Evolutionary conservation across 2,113 vertebrate species (phyloP), one percentile per base, ranked within the genome.

Genomic region (Scatophagus argus): DNA sequence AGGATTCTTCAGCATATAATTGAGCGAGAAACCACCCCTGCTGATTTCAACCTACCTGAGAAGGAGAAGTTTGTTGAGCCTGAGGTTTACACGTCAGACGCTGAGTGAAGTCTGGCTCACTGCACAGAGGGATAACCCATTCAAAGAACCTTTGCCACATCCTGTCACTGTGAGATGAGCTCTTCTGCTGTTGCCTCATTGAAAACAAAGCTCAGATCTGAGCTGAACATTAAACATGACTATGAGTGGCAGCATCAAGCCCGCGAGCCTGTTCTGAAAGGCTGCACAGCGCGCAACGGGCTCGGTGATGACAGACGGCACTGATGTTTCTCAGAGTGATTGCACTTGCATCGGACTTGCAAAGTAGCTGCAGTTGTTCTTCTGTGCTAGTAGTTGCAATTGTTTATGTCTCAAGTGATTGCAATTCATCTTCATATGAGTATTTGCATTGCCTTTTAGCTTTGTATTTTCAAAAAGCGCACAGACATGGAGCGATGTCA

Each of bases 151-250:
- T 29, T 46, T 21, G 10, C 36, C 51, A 16, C n/a, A 29, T 69
- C 10, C 13, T 2, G 11, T 80, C 52, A 59, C 23, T 38, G 3
- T 25, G 27, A 41, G 21, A 43, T 9, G 0, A 6, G 36, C 10
- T 81, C 58, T 70, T 54, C 38, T 32, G 46, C 52, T 4, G 36
- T 46, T 68, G 74, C 58, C 51, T 63, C 59, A 44, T 1, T 55
- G 47, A 69, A 64, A 71, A 68, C 79, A 78, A 67, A 73, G 39
- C 70, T 69, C 14, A 61, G 63, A 84, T 84, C 71, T 70, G 16
- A 81, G 36, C 62, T 36, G 6, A 6, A 66, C 66, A 47, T 67
- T 64, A 47, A 77, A 74, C 44, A 49, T 49, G 71, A 64, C 62
- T 10, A 4, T 61, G 36, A 74, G 72, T 3, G 31, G 16, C 47